Evolutionary conservation across 2,113 vertebrate species (phyloP).

Genomic region (Hyaena hyaena): DNA sequence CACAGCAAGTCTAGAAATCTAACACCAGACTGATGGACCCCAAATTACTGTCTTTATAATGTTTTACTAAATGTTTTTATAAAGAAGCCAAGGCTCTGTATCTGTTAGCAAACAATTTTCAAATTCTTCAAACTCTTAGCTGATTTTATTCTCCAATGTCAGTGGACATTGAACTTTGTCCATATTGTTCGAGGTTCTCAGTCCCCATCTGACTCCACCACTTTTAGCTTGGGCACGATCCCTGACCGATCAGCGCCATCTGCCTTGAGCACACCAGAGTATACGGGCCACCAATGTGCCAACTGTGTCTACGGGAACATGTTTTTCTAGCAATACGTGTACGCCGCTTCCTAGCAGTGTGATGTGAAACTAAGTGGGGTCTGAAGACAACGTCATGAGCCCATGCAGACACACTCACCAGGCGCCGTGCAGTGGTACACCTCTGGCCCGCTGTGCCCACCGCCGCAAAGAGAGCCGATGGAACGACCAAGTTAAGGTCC

Average conservation of each 20-base stretch:
- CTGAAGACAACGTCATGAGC: not conserved
- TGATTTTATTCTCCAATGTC: not conserved
- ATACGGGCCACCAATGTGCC: rapidly evolving
- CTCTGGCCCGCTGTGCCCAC: slow-evolving; percentile 98
- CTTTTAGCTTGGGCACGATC: not conserved
- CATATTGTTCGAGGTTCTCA: not conserved
- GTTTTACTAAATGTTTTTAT: slow-evolving; percentile 15
- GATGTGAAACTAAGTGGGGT: not conserved
- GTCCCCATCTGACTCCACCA: not conserved
- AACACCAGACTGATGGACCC: not conserved
- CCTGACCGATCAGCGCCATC: not conserved
- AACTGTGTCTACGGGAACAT: not conserved
- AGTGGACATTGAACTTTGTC: not conserved
- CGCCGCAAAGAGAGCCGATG: slow-evolving; percentile 94
- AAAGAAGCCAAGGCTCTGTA: not conserved
- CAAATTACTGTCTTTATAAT: not conserved
- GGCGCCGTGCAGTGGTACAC: slow-evolving; percentile 94
- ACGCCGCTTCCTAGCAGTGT: not conserved
- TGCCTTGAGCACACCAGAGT: too few relatives aligned
- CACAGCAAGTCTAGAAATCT: slow-evolving; percentile 2
- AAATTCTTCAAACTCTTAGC: not conserved
- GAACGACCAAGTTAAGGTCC: slow-evolving; percentile 94
- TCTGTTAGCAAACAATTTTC: not conserved
- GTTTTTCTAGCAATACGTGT: not conserved
- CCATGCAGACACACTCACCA: slow-evolving; percentile 85